Conservation (phyloP, 2,888 invertebrate genomes). For the Thalpophila matura region DNA sequence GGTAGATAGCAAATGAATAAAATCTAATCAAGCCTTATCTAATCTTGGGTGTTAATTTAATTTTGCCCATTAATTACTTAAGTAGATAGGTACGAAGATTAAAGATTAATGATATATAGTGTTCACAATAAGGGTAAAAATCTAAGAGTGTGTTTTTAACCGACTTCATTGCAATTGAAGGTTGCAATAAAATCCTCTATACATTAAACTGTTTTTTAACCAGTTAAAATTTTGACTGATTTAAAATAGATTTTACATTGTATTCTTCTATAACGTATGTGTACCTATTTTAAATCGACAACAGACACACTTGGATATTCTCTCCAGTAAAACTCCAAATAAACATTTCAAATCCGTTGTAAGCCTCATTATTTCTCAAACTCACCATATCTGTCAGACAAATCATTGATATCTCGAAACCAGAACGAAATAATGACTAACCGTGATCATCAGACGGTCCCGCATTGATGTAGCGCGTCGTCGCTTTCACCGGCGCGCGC, state of each 20-base stretch:
- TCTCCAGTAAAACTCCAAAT: too few species aligned
- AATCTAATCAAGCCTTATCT: slow-evolving; percentile 29
- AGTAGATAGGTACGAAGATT: slow-evolving; percentile 8
- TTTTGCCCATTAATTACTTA: slow-evolving; percentile 17
- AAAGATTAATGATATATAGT: slow-evolving; percentile 4
- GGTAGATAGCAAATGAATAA: slow-evolving; percentile 14
- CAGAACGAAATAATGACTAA: slow-evolving; percentile 58
- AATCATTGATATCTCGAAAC: slow-evolving; percentile 45
- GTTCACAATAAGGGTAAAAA: background rate
- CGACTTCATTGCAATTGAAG: too few species aligned
- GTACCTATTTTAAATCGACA: too few species aligned
- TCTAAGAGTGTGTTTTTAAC: background rate
- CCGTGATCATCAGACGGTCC: slow-evolving; percentile 48
- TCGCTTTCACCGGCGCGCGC: slow-evolving; percentile 57
- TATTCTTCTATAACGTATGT: too few species aligned
- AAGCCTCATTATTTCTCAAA: slow-evolving; percentile 48
- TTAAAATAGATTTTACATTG: too few species aligned
- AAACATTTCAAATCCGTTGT: slow-evolving; percentile 27
- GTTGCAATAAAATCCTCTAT: too few species aligned
- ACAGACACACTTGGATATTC: too few species aligned
- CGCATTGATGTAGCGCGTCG: slow-evolving; percentile 51
- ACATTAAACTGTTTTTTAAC: too few species aligned
- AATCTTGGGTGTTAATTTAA: slow-evolving; percentile 33
- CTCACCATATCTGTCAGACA: slow-evolving; percentile 52
- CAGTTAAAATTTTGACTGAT: too few species aligned